These are phyloP conservation scores for Anisognathus igniventris DNA, from an alignment of 2,797 vertebrate species.

Conservation along the genomic window DNA sequence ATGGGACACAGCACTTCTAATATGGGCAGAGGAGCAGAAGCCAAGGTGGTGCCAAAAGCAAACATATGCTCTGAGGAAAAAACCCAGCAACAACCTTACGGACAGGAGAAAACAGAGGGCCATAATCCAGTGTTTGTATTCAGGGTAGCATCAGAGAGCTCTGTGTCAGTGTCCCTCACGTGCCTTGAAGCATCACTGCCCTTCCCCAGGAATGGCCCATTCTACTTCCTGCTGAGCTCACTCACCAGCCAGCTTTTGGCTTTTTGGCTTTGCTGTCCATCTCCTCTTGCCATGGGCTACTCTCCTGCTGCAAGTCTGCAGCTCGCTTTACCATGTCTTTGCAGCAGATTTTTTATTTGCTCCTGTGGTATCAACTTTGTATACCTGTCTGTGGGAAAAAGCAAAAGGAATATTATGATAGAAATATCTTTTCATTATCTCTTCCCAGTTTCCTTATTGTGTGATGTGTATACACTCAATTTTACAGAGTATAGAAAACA, in stretches of 20 bases:
- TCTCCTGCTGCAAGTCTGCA: not conserved
- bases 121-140: not conserved
- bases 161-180: accelerated
- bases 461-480: not conserved
- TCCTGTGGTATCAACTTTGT: not conserved
- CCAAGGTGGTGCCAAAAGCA: not conserved
- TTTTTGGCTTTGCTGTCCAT: not conserved
- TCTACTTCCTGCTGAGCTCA: not conserved
- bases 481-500: not conserved
- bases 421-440: not conserved
- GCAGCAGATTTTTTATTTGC: not conserved
- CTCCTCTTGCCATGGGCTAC: not conserved
- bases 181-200: not conserved
- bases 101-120: not conserved
- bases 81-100: accelerated
- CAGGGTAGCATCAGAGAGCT: not conserved
- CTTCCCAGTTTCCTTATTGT: not conserved
- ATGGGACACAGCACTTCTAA: not conserved
- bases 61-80: not conserved
- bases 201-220: not conserved
- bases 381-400: not conserved
- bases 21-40: not conserved
- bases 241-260: not conserved
- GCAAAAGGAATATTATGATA: not conserved
- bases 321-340: accelerated